Conservation (phyloP, 2,113 vertebrate species). For the Crypturellus undulatus region DNA sequence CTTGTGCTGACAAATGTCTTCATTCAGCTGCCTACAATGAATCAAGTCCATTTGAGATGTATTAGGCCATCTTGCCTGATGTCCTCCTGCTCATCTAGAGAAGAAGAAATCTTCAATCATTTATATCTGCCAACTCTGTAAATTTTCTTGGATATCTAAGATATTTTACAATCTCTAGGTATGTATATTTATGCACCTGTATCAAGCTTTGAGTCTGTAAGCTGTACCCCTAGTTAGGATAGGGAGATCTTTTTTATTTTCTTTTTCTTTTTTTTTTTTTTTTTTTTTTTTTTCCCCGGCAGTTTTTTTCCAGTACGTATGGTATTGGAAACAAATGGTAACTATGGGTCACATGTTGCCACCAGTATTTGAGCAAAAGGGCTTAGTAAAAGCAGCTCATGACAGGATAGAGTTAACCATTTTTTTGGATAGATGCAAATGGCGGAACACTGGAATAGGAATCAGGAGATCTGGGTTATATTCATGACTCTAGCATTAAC, state of each 20-base stretch:
- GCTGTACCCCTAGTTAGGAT: neutral
- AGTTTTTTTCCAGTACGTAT: neutral
- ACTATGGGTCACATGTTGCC: neutral
- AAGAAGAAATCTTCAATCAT: neutral
- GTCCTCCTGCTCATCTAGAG: neutral
- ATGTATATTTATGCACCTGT: neutral
- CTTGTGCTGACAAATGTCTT: neutral
- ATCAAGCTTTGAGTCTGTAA: neutral
- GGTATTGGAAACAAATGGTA: too few relatives aligned
- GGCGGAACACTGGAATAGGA: neutral
- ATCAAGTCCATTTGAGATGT: neutral
- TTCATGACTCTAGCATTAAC: neutral
- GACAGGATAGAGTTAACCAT: neutral
- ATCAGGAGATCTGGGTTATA: neutral
- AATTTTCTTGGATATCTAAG: neutral
- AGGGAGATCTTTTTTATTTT: fast-evolving
- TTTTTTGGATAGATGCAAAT: neutral
- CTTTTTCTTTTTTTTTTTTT: too few relatives aligned
- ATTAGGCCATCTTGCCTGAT: too few relatives aligned
- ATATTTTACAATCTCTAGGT: neutral
- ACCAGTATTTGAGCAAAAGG: neutral
- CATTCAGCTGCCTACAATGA: neutral
- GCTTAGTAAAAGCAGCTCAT: neutral
- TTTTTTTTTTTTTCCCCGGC: neutral
- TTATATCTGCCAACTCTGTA: neutral